Percentiles rank a stretch among this genome's conserved stretches.
These are phyloP conservation scores for Conops quadrifasciatus DNA, from an alignment of 2,888 invertebrate genomes.

Conservation along the genomic window DNA sequence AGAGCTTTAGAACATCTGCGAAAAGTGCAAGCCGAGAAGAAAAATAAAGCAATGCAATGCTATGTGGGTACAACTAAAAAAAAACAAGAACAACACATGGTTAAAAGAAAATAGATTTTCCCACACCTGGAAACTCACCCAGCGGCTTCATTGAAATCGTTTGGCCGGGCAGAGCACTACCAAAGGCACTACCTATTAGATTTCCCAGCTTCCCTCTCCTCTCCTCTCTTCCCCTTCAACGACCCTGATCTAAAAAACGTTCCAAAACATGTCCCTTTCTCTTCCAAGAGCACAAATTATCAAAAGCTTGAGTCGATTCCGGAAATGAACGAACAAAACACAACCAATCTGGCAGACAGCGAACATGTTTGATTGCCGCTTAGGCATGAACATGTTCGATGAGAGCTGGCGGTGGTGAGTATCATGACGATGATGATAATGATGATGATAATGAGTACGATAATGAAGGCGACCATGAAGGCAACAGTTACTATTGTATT, in stretches of 20 bases:
- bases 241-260: no score
- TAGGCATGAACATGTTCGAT: no score
- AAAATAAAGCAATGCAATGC: not conserved
- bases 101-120: not conserved
- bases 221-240: no score
- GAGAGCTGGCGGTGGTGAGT: not conserved
- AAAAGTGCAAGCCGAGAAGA: no score
- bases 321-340: no score
- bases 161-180: not conserved
- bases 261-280: no score
- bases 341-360: not conserved
- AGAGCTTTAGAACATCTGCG: conserved; percentile 1
- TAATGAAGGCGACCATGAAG: no score
- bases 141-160: not conserved
- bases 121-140: not conserved
- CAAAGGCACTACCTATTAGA: no score
- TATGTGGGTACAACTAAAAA: no score
- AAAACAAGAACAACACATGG: no score
- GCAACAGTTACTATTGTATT: conserved; percentile 12
- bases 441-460: not conserved
- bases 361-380: conserved; percentile 9
- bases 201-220: no score
- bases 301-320: not conserved
- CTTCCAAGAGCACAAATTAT: no score
- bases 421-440: not conserved